These are phyloP conservation scores for Nannospalax galili DNA, from an alignment of 2,113 vertebrate species.

Conservation along the genomic window DNA sequence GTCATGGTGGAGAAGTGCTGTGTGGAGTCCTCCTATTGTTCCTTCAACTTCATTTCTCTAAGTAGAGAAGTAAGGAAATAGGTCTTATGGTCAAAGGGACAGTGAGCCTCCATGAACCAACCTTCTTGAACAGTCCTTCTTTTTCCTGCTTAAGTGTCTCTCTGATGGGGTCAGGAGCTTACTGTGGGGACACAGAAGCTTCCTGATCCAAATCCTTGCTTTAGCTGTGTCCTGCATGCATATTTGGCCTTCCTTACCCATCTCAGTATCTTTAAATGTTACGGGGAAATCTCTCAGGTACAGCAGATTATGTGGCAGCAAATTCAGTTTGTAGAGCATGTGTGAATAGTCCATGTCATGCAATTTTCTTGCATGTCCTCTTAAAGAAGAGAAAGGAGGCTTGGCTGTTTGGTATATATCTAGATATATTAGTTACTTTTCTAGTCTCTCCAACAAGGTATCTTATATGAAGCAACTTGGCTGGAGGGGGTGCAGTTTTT, in stretches of 20 bases:
- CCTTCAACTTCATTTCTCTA: neutral
- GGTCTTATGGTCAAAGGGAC: neutral
- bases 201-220: neutral
- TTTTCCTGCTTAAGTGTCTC: neutral
- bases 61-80: neutral
- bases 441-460: neutral
- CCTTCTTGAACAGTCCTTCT: neutral
- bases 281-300: neutral
- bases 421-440: neutral
- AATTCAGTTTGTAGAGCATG: neutral
- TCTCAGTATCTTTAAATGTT: neutral
- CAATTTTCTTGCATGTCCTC: neutral
- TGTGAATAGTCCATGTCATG: neutral
- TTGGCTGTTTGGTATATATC: neutral
- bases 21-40: neutral
- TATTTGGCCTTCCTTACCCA: neutral
- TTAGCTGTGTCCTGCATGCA: neutral
- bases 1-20: neutral
- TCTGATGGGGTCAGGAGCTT: neutral
- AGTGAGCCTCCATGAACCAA: accelerated
- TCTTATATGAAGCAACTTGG: neutral
- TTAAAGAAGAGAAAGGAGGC: neutral
- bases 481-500: neutral
- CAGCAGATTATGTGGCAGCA: neutral
- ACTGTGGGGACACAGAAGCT: neutral